Base-by-base conservation (phyloP, 2,888 invertebrate genomes). In the Spatulosminthurus flaviceps region DNA sequence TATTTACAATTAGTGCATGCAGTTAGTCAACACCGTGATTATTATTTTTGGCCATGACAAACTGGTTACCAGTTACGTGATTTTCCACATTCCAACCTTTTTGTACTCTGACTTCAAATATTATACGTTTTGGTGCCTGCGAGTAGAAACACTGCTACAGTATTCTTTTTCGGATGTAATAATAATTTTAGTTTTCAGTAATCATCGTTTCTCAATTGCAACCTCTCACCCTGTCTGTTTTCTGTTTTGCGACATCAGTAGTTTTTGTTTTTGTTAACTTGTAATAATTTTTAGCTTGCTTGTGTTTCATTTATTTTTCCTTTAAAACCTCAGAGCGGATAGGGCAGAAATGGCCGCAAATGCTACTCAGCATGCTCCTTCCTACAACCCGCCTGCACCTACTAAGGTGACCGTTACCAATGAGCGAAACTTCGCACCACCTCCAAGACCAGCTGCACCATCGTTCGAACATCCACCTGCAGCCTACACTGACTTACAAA, bases 311-410 rank as follows among this genome's bases (percentile, higher is more conserved):
- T 79, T 78, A 21, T 73, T 78, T 81, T 77, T 11, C 41, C 21
- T 71, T 11, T 21, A 42, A 60, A 61, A 61, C 60, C 29, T 21
- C 79, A 85, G 85, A 81, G 85, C 85, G 64, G 81, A 84, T 76
- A 82, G 85, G 75, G 82, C 83, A 80, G 85, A 85, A 82, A 85
- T 85, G 85, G 84, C 81, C 64, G 80, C 78, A 28, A 85, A 83
- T 80, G 85, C 85, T 73, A 82, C 81, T 43, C n/a, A 43, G 34
- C 70, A 69, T 16, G n/a, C 69, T 22, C 73, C 77, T 41, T 29
- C 22, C n/a, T 24, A 26, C 64, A 64, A 64, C 64, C 64, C 67
- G 42, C 28, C 66, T 21, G 64, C 75, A 41, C n/a, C 60, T 24
- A 22, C 26, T n/a, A 28, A 61, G 9, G 61, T 28, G 1, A 19